These are phyloP conservation scores for Amniataba percoides DNA, from an alignment of 2,797 vertebrate genomes.

Conservation along the genomic window DNA sequence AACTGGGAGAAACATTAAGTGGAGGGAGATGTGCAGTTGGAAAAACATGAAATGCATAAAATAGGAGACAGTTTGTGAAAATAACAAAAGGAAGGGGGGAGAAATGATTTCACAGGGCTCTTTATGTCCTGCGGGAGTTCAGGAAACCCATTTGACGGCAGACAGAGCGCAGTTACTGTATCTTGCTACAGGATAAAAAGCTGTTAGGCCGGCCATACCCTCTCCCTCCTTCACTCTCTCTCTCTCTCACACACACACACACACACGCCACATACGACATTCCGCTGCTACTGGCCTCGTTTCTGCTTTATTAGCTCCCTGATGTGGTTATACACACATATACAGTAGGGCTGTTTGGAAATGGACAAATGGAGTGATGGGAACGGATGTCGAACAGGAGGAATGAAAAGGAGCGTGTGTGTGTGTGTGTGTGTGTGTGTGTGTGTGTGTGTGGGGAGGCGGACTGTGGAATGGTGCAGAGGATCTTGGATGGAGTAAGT, in stretches of 20 bases:
- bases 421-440: too few species aligned
- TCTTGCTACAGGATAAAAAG: slow-evolving; percentile 74
- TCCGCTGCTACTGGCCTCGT: slow-evolving; percentile 66
- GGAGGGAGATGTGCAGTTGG: slow-evolving; percentile 20
- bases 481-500: slow-evolving; percentile 46
- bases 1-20: slow-evolving; percentile 32
- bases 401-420: slow-evolving; percentile 5
- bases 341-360: slow-evolving; percentile 55
- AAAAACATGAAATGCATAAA: slow-evolving; percentile 53
- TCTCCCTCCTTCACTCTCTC: slow-evolving; percentile 18
- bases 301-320: slow-evolving; percentile 77
- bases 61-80: slow-evolving; percentile 45
- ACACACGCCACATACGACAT: slow-evolving; percentile 55
- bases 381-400: slow-evolving; percentile 49
- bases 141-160: slow-evolving; percentile 76
- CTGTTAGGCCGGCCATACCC: slow-evolving; percentile 58
- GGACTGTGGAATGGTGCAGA: slow-evolving; percentile 28
- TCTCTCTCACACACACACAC: slow-evolving; percentile 13
- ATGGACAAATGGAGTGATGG: slow-evolving; percentile 67
- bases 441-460: background rate
- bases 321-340: slow-evolving; percentile 71
- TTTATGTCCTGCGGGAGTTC: slow-evolving; percentile 60
- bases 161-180: slow-evolving; percentile 72
- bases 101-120: slow-evolving; percentile 56
- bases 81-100: slow-evolving; percentile 33